Conservation (phyloP, 2,797 vertebrate species). For the Prionace glauca region DNA sequence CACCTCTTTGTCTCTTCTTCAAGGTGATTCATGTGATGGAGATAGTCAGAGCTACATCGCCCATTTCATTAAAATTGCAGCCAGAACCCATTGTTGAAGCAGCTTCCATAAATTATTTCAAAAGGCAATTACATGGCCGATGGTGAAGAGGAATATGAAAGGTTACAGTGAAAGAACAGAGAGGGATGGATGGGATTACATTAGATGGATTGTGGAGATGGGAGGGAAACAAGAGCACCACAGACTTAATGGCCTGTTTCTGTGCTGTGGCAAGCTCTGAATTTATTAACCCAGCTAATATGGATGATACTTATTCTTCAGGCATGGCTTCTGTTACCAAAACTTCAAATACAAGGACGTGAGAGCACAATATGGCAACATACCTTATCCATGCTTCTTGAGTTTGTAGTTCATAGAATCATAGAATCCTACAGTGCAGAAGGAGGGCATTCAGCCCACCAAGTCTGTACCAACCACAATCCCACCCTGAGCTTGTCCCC, state of each 20-base stretch:
- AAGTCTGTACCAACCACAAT: too few species aligned
- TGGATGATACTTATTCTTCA: background rate
- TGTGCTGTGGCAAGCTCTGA: background rate
- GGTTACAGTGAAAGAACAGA: background rate
- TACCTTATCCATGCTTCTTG: background rate
- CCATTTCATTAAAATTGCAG: background rate
- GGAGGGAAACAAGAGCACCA: background rate
- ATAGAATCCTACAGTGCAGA: too few species aligned
- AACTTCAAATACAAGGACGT: background rate
- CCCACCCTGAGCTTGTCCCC: too few species aligned
- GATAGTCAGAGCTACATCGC: background rate
- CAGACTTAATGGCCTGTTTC: background rate
- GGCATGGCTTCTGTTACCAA: background rate
- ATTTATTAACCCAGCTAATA: background rate
- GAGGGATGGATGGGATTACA: background rate
- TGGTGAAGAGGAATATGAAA: background rate
- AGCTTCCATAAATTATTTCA: background rate
- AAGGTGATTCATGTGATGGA: background rate
- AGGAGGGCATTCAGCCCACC: too few species aligned
- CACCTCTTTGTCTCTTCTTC: background rate
- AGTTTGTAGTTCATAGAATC: background rate
- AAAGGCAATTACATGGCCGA: constrained; percentile 5
- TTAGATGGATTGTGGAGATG: background rate
- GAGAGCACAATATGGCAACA: background rate
- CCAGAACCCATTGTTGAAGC: background rate